Evolutionary conservation across 2,888 invertebrate genomes (phyloP).

Genomic region (Melanophora roralis): DNA sequence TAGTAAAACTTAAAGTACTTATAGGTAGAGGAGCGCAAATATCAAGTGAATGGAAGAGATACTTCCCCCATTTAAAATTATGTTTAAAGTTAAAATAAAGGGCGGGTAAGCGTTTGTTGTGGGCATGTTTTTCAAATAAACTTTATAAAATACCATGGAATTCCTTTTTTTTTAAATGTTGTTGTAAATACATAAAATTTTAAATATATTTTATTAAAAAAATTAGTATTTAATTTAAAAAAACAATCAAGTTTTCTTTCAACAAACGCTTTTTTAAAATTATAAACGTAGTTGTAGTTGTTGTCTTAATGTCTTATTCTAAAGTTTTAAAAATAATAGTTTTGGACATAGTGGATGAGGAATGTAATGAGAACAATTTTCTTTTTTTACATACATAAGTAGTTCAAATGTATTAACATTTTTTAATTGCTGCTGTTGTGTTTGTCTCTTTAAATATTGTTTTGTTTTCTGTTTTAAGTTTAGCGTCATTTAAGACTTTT

Average conservation of each 20-base stretch:
- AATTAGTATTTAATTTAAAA: too few species aligned
- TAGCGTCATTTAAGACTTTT: constrained; percentile 72
- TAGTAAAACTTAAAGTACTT: too few species aligned
- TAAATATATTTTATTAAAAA: not conserved
- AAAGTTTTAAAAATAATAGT: not conserved
- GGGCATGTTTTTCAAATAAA: not conserved
- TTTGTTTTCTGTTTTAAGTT: not conserved
- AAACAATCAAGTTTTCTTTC: not conserved
- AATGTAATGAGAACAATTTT: constrained; percentile 43
- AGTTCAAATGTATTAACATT: constrained; percentile 1
- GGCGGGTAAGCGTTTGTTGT: constrained; percentile 15
- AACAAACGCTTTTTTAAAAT: not conserved
- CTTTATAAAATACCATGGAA: not conserved
- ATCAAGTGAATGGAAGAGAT: not conserved
- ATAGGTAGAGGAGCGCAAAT: not conserved
- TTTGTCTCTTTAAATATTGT: not conserved
- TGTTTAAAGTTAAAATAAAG: not conserved
- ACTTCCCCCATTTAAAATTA: not conserved
- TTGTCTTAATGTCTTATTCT: not conserved
- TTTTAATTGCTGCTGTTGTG: not conserved
- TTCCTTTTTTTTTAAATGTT: not conserved
- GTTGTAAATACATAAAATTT: not conserved
- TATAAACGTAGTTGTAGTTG: too few species aligned
- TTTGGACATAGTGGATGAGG: not conserved
- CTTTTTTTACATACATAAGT: too few species aligned